These are phyloP conservation scores for Coturnix japonica DNA, from an alignment of 2,113 vertebrate genomes.

Conservation along the genomic window DNA sequence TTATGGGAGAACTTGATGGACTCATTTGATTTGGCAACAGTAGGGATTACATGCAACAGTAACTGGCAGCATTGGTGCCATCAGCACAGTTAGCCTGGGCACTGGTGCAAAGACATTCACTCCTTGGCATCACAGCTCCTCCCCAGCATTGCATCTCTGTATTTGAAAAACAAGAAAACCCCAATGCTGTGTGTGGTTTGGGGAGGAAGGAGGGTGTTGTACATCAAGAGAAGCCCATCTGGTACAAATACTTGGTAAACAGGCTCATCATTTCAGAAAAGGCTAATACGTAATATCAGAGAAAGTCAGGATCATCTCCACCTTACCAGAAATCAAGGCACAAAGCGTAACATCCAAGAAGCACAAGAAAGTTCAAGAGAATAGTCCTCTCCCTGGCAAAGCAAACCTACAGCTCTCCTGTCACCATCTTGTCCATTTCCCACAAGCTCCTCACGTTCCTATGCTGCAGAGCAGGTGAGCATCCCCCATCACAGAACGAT, in stretches of 20 bases:
- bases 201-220: not conserved
- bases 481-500: not conserved
- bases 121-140: not conserved
- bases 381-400: not conserved
- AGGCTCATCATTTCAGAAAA: not conserved
- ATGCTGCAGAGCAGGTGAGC: not conserved
- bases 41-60: not conserved
- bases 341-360: not conserved
- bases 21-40: not conserved
- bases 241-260: not conserved
- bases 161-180: not conserved
- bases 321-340: not conserved
- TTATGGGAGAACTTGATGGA: not conserved
- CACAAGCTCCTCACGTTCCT: not conserved
- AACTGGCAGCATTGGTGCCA: not conserved
- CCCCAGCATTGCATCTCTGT: not conserved
- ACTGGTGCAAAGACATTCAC: not conserved
- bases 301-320: not conserved
- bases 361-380: not conserved
- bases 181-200: not conserved
- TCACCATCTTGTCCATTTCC: not conserved
- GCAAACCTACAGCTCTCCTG: accelerated
- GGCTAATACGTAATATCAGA: not conserved
- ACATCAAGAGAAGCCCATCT: too few relatives aligned
- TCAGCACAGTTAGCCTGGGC: too few relatives aligned